These are phyloP conservation scores for Piprites chloris DNA, from an alignment of 2,113 vertebrate genomes.

Conservation along the genomic window DNA sequence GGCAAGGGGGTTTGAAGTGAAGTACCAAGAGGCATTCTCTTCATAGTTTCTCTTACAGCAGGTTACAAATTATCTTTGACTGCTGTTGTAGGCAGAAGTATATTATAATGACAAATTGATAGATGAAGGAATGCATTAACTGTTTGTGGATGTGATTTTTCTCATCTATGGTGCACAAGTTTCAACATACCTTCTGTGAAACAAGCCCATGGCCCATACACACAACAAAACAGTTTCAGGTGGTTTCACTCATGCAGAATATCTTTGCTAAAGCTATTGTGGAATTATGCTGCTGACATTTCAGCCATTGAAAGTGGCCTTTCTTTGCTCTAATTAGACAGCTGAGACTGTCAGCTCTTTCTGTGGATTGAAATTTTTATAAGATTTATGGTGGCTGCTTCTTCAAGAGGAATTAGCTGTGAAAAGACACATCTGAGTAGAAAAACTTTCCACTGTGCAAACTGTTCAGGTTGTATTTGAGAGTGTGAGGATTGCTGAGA, in stretches of 20 bases:
- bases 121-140: background rate
- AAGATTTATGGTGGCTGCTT: background rate
- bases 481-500: background rate
- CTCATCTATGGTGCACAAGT: background rate
- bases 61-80: background rate
- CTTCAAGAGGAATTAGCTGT: background rate
- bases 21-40: background rate
- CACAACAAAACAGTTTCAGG: background rate
- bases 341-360: conserved; percentile 19
- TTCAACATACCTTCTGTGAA: background rate
- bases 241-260: conserved; percentile 2
- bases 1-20: background rate
- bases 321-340: conserved; percentile 42
- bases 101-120: background rate
- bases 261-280: conserved; percentile 17
- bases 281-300: conserved; percentile 43
- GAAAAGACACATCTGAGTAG: background rate
- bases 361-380: background rate
- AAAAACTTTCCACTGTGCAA: background rate
- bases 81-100: background rate
- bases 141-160: background rate
- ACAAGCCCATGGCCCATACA: background rate
- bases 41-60: background rate
- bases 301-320: conserved; percentile 6
- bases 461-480: background rate